Conservation (phyloP, 2,888 invertebrate species). For the Dascillus cervinus region DNA sequence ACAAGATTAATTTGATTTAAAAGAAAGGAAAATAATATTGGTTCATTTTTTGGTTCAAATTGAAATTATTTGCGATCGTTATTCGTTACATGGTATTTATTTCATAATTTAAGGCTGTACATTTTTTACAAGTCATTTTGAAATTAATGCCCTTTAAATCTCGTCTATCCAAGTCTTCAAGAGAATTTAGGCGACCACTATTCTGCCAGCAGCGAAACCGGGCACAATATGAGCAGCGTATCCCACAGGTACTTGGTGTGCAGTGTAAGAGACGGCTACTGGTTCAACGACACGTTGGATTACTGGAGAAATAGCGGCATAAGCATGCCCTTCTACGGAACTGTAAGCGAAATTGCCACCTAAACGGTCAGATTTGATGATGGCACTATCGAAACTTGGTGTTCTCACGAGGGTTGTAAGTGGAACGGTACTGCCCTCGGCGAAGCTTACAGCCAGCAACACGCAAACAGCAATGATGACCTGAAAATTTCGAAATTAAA, state of each 20-base stretch:
- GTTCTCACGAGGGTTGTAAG: constrained; percentile 32
- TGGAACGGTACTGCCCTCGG: constrained; percentile 12
- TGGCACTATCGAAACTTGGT: constrained; percentile 45
- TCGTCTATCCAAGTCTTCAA: too few species aligned
- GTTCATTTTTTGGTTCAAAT: too few species aligned
- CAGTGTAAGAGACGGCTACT: background rate
- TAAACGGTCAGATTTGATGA: constrained; percentile 45
- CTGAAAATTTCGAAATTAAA: too few species aligned
- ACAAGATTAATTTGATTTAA: constrained; percentile 9
- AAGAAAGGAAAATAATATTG: constrained; percentile 8
- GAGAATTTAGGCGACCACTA: background rate
- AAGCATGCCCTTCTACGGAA: constrained; percentile 46
- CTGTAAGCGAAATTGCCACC: constrained; percentile 51
- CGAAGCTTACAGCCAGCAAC: constrained; percentile 31
- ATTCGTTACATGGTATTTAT: too few species aligned
- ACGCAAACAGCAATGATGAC: constrained; percentile 18
- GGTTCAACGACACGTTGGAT: constrained; percentile 22
- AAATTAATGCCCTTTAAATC: too few species aligned
- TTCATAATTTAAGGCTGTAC: too few species aligned
- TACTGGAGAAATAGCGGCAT: constrained; percentile 41
- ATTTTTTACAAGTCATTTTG: too few species aligned
- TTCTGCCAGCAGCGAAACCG: background rate
- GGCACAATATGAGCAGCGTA: background rate
- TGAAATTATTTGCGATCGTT: too few species aligned
- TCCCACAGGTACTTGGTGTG: background rate